Evolutionary conservation across 2,113 vertebrate species (phyloP).

Genomic region (Arizona elegans): DNA sequence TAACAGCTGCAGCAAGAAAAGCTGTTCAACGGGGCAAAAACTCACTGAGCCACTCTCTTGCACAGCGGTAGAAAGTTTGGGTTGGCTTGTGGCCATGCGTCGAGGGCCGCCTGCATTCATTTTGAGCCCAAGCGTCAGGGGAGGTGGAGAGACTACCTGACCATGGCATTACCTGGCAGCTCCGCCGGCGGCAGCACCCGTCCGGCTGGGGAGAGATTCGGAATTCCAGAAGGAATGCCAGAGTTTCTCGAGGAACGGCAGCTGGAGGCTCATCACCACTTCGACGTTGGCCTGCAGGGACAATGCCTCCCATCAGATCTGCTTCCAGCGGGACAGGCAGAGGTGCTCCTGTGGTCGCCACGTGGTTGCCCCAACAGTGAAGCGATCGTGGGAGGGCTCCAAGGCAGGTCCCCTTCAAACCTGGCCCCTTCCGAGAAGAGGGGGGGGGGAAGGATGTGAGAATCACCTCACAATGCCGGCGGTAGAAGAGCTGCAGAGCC

Average conservation of each 20-base stretch:
- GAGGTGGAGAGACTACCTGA: background rate
- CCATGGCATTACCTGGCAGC: conserved; percentile 56
- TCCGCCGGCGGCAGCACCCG: conserved; percentile 73
- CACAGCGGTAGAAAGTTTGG: no score
- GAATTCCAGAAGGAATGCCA: conserved; percentile 98
- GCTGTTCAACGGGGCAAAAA: no score
- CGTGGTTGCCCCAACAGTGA: accelerated
- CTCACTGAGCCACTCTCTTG: no score
- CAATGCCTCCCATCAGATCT: background rate
- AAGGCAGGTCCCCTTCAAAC: background rate
- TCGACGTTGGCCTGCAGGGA: conserved; percentile 86
- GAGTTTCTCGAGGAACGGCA: conserved; percentile 94
- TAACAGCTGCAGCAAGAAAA: no score
- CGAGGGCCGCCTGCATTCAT: background rate
- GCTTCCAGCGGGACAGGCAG: background rate
- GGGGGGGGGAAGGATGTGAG: background rate
- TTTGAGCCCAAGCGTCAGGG: background rate
- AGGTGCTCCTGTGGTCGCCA: background rate
- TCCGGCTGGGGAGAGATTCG: conserved; percentile 73
- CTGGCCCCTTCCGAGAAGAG: no score
- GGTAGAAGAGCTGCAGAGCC: conserved; percentile 87
- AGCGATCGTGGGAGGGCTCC: background rate
- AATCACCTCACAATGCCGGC: conserved; percentile 92
- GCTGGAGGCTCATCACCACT: conserved; percentile 95
- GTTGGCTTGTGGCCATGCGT: no score